Evolutionary conservation across 1,140 invertebrate species (phyloP).

Genomic region (Elysia chlorotica): DNA sequence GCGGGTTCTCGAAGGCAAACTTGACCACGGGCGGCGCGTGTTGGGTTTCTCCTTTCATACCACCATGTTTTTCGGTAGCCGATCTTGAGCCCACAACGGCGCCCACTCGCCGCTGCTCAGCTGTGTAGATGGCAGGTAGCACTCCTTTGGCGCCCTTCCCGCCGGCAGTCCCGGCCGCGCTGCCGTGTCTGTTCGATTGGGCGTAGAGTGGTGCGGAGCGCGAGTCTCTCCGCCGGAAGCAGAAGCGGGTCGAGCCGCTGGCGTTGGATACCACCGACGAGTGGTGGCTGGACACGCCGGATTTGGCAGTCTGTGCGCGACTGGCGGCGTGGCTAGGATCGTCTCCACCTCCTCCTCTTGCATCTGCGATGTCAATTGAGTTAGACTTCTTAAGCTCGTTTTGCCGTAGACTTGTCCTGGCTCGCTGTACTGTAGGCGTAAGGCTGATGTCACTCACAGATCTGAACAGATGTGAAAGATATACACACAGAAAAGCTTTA

Average conservation of each 20-base stretch:
- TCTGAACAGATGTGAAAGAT: conserved; percentile 1
- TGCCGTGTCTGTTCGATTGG: background rate
- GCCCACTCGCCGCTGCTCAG: background rate
- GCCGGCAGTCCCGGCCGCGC: background rate
- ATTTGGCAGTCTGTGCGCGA: background rate
- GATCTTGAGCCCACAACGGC: too few relatives aligned
- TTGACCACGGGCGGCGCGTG: conserved; percentile 17
- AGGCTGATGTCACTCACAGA: conserved; percentile 37
- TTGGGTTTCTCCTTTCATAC: too few relatives aligned
- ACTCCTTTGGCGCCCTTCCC: background rate
- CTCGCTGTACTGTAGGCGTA: conserved; percentile 43
- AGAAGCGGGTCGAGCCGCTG: background rate
- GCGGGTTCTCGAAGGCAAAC: conserved; percentile 24
- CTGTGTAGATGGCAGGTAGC: background rate
- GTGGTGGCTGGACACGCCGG: too few relatives aligned
- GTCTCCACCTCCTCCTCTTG: too few relatives aligned
- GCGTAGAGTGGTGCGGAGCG: conserved; percentile 5
- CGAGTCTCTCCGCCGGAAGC: background rate
- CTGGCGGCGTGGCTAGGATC: background rate
- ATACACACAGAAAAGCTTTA: background rate
- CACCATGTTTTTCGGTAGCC: too few relatives aligned
- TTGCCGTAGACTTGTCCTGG: conserved; percentile 28
- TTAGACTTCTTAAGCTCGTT: background rate
- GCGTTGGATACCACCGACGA: too few relatives aligned
- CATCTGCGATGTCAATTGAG: too few relatives aligned